phyloP scores from a whole-genome alignment of 1,140 invertebrate species.

The Carcinoscorpius rotundicauda region DNA sequence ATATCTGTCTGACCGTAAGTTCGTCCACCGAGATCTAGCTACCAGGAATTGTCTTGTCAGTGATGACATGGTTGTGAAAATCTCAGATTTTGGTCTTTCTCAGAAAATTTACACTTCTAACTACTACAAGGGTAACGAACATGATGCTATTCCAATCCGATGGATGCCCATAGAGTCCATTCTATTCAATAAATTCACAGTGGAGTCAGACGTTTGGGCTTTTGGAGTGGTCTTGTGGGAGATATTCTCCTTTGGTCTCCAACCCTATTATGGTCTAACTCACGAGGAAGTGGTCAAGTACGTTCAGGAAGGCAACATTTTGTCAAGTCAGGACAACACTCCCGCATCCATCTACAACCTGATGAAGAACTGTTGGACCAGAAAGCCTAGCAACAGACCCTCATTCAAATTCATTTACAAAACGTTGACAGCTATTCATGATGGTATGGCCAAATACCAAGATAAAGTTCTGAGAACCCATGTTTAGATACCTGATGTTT shows the following conservation, averaged over 20 bases:
- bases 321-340: slow-evolving; percentile 78
- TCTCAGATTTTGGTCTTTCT: slow-evolving; percentile 88
- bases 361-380: slow-evolving; percentile 87
- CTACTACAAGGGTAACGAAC: slow-evolving; percentile 43
- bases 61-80: slow-evolving; percentile 87
- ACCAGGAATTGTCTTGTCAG: slow-evolving; percentile 92
- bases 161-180: slow-evolving; percentile 94
- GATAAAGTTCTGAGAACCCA: slow-evolving; percentile 16
- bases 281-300: slow-evolving; percentile 89
- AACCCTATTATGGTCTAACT: slow-evolving; percentile 88
- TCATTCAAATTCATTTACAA: slow-evolving; percentile 39
- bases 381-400: slow-evolving; percentile 66
- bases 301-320: slow-evolving; percentile 77
- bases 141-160: slow-evolving; percentile 82
- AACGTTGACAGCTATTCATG: slow-evolving; percentile 22
- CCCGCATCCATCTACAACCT: slow-evolving; percentile 73
- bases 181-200: slow-evolving; percentile 82
- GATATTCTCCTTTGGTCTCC: slow-evolving; percentile 80
- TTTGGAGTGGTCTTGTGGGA: slow-evolving; percentile 89
- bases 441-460: slow-evolving; percentile 20
- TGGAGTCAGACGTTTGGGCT: slow-evolving; percentile 91
- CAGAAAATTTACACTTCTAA: slow-evolving; percentile 70
- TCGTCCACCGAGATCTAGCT: slow-evolving; percentile 89
- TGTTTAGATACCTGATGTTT: neutral
- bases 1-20: slow-evolving; percentile 85